Percentiles rank a stretch among this genome's conserved stretches.
These are phyloP conservation scores for Zoanthus gigantus DNA, from an alignment of 92 coral and sea anemone species.

Conservation along the genomic window DNA sequence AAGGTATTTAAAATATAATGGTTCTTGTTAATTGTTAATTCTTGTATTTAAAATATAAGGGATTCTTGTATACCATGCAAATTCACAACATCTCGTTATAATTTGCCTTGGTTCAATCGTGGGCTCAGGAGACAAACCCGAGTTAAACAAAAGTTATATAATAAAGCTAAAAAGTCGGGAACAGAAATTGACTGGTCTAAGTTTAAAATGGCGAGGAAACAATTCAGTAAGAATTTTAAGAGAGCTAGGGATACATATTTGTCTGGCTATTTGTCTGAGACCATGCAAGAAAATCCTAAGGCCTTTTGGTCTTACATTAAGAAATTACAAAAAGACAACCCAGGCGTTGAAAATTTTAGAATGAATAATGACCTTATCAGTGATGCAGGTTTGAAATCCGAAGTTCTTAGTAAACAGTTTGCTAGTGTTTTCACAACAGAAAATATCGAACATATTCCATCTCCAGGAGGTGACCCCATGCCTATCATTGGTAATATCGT, in stretches of 20 bases:
- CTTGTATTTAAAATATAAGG: too few species aligned
- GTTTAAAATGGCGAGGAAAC: slow-evolving; percentile 53
- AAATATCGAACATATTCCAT: slow-evolving; percentile 34
- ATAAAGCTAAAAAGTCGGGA: slow-evolving; percentile 61
- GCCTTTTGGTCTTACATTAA: background rate
- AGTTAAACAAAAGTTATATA: slow-evolving; percentile 56
- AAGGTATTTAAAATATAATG: slow-evolving; percentile 47
- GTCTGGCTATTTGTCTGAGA: slow-evolving; percentile 5
- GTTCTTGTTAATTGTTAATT: too few species aligned
- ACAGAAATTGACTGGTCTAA: slow-evolving; percentile 37
- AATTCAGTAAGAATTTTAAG: slow-evolving; percentile 45
- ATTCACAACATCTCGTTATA: slow-evolving; percentile 50
- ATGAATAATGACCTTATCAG: slow-evolving; percentile 57
- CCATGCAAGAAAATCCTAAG: background rate
- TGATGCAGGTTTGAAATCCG: slow-evolving; percentile 52
- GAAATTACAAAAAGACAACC: background rate
- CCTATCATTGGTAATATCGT: slow-evolving; percentile 48
- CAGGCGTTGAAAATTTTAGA: slow-evolving; percentile 3
- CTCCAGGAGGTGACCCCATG: slow-evolving; percentile 2
- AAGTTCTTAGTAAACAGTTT: slow-evolving; percentile 59
- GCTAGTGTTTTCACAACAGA: slow-evolving; percentile 64
- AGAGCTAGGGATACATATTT: slow-evolving; percentile 41
- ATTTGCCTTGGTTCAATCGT: slow-evolving; percentile 58
- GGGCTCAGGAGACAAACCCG: slow-evolving; percentile 45
- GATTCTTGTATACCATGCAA: slow-evolving; percentile 55